A percentile compares a stretch with the other conserved stretches of the same genome.
Conservation (phyloP, 2,888 invertebrate genomes). For the Epinotia brunnichana region DNA sequence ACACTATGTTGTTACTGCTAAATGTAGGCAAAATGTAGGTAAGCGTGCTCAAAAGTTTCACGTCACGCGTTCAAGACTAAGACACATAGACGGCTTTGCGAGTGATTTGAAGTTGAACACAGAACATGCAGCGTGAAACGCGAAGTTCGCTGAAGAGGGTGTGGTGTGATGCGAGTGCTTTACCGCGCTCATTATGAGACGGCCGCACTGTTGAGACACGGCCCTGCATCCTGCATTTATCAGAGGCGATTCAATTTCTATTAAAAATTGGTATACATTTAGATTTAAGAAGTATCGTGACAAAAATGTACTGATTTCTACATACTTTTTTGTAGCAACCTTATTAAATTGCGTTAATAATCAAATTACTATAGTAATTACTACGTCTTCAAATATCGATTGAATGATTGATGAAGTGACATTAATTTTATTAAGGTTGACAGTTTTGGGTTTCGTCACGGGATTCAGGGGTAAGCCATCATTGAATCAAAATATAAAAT, state of each 20-base stretch:
- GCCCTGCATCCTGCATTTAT: conserved; percentile 11
- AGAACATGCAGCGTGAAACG: conserved; percentile 14
- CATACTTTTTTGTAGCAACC: not conserved
- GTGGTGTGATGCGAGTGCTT: conserved; percentile 13
- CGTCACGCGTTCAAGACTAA: not conserved
- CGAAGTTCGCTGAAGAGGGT: conserved; percentile 26
- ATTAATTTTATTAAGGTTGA: conserved; percentile 36
- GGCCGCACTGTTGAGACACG: conserved; percentile 19
- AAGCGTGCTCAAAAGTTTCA: not conserved
- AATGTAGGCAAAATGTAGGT: too few species aligned
- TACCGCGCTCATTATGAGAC: conserved; percentile 31
- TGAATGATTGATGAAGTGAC: conserved; percentile 38
- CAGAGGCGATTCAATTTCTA: not conserved
- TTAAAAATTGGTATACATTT: not conserved
- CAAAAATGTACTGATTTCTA: too few species aligned
- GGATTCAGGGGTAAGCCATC: conserved; percentile 17
- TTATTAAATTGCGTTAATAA: not conserved
- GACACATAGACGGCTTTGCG: not conserved
- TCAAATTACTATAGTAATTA: not conserved
- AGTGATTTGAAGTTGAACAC: conserved; percentile 20
- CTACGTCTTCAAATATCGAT: conserved; percentile 19
- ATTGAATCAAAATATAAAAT: conserved; percentile 28
- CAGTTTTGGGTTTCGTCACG: conserved; percentile 20
- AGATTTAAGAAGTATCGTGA: not conserved
- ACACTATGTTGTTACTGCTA: not conserved